Percentiles rank a stretch among this genome's conserved stretches.
These are phyloP conservation scores for Sprattus sprattus DNA, from an alignment of 2,113 vertebrate genomes.

Conservation along the genomic window DNA sequence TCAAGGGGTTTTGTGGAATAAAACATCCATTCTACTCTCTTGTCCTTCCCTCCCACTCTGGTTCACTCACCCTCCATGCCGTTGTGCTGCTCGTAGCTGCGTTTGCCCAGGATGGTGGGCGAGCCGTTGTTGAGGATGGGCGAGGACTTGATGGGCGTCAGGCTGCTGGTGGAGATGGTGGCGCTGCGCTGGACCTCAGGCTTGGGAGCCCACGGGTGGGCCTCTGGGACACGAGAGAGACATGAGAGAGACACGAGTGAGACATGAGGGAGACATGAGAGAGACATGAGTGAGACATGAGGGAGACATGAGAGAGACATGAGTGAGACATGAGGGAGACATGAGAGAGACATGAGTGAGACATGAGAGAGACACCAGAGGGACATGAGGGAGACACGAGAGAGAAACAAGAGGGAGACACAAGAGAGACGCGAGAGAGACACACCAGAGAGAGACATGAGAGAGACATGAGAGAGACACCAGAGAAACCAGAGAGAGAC, in stretches of 20 bases:
- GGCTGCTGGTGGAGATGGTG: constrained; percentile 79
- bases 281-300: too few relatives aligned
- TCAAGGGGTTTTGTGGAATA: not conserved
- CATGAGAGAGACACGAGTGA: too few relatives aligned
- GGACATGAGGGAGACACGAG: not conserved
- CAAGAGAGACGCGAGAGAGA: too few relatives aligned
- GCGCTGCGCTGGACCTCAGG: constrained; percentile 77
- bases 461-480: too few relatives aligned
- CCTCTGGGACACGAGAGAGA: constrained; percentile 71
- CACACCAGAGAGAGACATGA: too few relatives aligned
- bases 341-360: too few relatives aligned
- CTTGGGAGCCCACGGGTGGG: constrained; percentile 86
- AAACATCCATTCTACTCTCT: not conserved
- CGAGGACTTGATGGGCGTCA: constrained; percentile 86
- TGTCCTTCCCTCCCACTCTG: constrained; percentile 7
- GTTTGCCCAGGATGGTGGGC: constrained; percentile 94
- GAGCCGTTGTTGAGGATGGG: constrained; percentile 96
- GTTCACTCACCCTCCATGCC: constrained; percentile 86
- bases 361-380: too few relatives aligned
- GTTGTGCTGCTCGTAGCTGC: constrained; percentile 95
- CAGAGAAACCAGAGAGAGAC: too few relatives aligned
- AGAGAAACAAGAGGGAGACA: too few relatives aligned
- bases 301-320: too few relatives aligned
- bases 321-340: too few relatives aligned
- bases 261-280: too few relatives aligned